A percentile compares a stretch with the other conserved stretches of the same genome.
These are phyloP conservation scores for Gallinago stenura DNA, from an alignment of 2,797 vertebrate genomes.

Conservation along the genomic window DNA sequence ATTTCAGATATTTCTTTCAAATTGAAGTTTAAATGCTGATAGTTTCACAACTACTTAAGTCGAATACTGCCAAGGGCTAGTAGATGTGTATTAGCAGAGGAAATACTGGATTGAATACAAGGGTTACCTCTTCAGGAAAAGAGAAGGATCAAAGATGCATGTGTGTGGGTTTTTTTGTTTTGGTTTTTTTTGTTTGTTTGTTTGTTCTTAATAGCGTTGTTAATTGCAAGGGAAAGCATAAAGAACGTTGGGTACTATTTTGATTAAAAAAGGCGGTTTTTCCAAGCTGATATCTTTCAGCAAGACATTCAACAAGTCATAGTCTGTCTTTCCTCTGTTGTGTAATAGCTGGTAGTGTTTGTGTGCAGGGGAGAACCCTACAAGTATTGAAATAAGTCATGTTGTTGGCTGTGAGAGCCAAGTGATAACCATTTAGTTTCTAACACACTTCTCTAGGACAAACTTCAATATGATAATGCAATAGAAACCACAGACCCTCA, in stretches of 20 bases:
- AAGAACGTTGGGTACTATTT: neutral
- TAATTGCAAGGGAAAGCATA: neutral
- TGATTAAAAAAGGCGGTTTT: neutral
- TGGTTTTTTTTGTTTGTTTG: neutral
- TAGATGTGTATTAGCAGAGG: neutral
- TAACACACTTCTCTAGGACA: neutral
- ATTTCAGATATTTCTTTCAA: neutral
- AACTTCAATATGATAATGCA: neutral
- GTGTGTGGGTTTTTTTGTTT: neutral
- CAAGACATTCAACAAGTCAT: neutral
- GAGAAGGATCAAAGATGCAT: neutral
- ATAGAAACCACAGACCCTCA: neutral
- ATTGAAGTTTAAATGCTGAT: neutral
- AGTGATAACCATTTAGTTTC: neutral
- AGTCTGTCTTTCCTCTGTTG: neutral
- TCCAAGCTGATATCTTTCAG: neutral
- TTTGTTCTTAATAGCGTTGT: neutral
- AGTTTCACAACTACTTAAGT: neutral
- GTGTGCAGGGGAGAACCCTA: neutral
- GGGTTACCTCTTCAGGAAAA: constrained; percentile 9
- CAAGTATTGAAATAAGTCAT: neutral
- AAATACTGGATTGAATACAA: neutral
- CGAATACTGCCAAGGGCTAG: neutral
- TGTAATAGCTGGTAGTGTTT: neutral
- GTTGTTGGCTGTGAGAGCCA: neutral